These are phyloP conservation scores for Nerophis lumbriciformis DNA, from an alignment of 2,113 vertebrate species.

Conservation along the genomic window DNA sequence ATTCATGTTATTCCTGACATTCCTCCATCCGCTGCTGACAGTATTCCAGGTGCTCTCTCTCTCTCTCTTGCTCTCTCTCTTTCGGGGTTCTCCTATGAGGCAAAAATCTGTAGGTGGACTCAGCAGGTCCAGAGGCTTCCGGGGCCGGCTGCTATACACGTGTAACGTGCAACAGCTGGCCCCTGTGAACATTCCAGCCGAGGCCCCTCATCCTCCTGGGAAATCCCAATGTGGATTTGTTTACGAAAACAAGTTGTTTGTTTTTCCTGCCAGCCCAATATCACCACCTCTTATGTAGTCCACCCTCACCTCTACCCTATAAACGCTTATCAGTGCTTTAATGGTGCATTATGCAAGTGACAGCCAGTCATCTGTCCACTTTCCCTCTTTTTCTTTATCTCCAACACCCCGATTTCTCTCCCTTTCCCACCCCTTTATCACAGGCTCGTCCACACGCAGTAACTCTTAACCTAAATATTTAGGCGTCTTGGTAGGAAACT, in stretches of 20 bases:
- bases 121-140: constrained; percentile 56
- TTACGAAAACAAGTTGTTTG: constrained; percentile 75
- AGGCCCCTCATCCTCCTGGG: constrained; percentile 69
- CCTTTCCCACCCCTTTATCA: constrained; percentile 59
- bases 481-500: constrained; percentile 80
- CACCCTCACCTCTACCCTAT: too few species aligned
- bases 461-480: constrained; percentile 84
- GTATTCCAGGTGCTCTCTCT: constrained; percentile 61
- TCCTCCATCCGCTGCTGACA: constrained; percentile 50
- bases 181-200: constrained; percentile 74
- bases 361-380: constrained; percentile 26
- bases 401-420: constrained; percentile 34
- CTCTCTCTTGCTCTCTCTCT: constrained; percentile 31
- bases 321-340: constrained; percentile 24
- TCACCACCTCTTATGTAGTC: constrained; percentile 38
- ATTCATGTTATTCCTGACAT: constrained; percentile 71
- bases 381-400: constrained; percentile 52
- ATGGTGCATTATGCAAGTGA: constrained; percentile 24
- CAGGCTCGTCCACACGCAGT: constrained; percentile 77
- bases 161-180: constrained; percentile 73
- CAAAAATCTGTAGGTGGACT: constrained; percentile 45
- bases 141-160: constrained; percentile 49
- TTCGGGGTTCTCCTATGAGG: constrained; percentile 42
- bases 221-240: constrained; percentile 68
- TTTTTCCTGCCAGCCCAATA: constrained; percentile 60